A percentile compares a stretch with the other conserved stretches of the same genome.
Conservation (phyloP, 2,888 invertebrate genomes). For the Ethmia dodecea region DNA sequence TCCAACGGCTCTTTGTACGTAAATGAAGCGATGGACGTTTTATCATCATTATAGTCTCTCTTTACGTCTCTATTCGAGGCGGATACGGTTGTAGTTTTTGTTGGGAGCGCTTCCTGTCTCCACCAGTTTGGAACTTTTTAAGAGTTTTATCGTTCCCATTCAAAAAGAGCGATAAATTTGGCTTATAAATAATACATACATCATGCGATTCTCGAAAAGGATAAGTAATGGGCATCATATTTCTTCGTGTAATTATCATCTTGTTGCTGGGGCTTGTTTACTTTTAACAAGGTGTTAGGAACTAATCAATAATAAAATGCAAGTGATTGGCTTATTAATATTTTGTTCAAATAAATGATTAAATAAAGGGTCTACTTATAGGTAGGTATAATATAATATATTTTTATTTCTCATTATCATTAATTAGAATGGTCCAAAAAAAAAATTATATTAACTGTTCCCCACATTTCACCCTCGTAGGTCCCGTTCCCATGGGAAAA, state of each 20-base stretch:
- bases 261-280: constrained; percentile 1
- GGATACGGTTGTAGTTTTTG: constrained; percentile 62
- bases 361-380: too few relatives aligned
- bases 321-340: too few relatives aligned
- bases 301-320: too few relatives aligned
- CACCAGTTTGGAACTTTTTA: constrained; percentile 45
- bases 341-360: too few relatives aligned
- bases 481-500: too few relatives aligned
- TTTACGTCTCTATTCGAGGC: constrained; percentile 57
- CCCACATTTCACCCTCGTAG: too few relatives aligned
- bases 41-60: constrained; percentile 48
- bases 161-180: constrained; percentile 47
- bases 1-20: constrained; percentile 51
- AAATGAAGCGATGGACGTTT: constrained; percentile 56
- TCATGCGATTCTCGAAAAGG: constrained; percentile 23
- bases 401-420: too few relatives aligned
- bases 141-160: constrained; percentile 49
- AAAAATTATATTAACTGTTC: too few relatives aligned
- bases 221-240: constrained; percentile 23
- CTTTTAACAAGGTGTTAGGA: not conserved
- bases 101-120: constrained; percentile 55
- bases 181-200: constrained; percentile 43
- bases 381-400: too few relatives aligned
- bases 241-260: constrained; percentile 20
- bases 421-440: too few relatives aligned